A percentile compares a stretch with the other conserved stretches of the same genome.
These are phyloP conservation scores for Hozukius guyotensis DNA, from an alignment of 2,797 vertebrate genomes.

Conservation along the genomic window DNA sequence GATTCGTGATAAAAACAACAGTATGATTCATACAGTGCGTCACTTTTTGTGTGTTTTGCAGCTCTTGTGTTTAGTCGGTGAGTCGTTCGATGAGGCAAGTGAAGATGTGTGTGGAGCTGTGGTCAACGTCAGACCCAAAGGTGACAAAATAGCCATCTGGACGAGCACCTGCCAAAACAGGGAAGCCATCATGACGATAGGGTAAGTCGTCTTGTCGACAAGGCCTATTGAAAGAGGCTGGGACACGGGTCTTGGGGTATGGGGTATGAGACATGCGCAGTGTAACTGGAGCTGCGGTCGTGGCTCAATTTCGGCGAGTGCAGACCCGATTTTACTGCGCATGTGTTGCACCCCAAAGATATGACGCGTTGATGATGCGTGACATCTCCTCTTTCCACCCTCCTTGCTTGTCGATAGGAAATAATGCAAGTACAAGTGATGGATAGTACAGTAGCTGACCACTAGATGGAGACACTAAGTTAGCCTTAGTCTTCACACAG, in stretches of 20 bases:
- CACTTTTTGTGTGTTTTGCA: conserved; percentile 45
- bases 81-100: conserved; percentile 87
- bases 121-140: conserved; percentile 88
- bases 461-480: conserved; percentile 55
- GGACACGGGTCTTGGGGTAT: too few relatives aligned
- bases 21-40: neutral
- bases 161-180: conserved; percentile 89
- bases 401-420: neutral
- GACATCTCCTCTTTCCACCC: too few relatives aligned
- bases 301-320: too few relatives aligned
- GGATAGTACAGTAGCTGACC: conserved; percentile 4
- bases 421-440: neutral
- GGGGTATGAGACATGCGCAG: too few relatives aligned
- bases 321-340: too few relatives aligned
- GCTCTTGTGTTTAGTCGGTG: conserved; percentile 89
- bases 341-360: too few relatives aligned
- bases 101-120: conserved; percentile 88
- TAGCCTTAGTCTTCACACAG: neutral
- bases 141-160: conserved; percentile 89
- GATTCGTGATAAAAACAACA: neutral
- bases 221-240: too few relatives aligned
- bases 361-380: too few relatives aligned
- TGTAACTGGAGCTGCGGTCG: too few relatives aligned
- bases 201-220: conserved; percentile 58
- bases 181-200: conserved; percentile 89